Percentiles rank a stretch among this genome's conserved stretches.
Conservation (phyloP, 2,888 invertebrate species). For the Mesopsocus fuscifrons region DNA sequence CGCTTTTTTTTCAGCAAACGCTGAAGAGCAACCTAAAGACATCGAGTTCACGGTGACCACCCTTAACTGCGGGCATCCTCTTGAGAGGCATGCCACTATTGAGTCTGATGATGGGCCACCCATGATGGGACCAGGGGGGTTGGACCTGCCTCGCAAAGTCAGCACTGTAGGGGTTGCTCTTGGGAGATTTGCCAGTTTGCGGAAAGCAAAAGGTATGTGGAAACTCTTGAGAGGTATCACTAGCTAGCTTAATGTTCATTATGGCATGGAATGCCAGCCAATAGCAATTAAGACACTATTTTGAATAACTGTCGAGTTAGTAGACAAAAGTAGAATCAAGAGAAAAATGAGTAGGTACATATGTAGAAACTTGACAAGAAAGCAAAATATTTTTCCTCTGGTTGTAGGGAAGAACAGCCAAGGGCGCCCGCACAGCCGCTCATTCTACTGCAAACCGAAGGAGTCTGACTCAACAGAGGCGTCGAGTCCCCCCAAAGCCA, state of each 20-base stretch:
- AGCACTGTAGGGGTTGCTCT: conserved; percentile 22
- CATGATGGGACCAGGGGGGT: conserved; percentile 17
- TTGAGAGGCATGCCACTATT: conserved; percentile 20
- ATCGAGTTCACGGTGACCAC: conserved; percentile 79
- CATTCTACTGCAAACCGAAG: conserved; percentile 3
- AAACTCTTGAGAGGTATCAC: no score
- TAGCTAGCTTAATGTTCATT: background rate
- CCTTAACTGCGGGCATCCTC: conserved; percentile 43
- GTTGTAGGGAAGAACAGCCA: conserved; percentile 2
- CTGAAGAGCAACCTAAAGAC: conserved; percentile 59
- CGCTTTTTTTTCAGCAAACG: conserved; percentile 31
- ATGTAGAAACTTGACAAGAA: no score
- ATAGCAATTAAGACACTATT: background rate
- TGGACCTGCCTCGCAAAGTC: conserved; percentile 26
- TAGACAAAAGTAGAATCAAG: no score
- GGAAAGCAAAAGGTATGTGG: conserved; percentile 24
- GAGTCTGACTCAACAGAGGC: background rate
- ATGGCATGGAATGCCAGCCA: background rate
- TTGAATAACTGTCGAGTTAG: no score
- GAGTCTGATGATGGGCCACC: conserved; percentile 11
- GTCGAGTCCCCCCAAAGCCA: conserved; percentile 2
- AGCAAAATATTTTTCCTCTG: no score
- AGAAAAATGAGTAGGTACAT: no score
- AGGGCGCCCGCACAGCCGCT: conserved; percentile 2
- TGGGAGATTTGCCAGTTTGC: conserved; percentile 28